phyloP scores from a whole-genome alignment of 2,797 vertebrate species.

The Gymnoscopelus microlampas region DNA sequence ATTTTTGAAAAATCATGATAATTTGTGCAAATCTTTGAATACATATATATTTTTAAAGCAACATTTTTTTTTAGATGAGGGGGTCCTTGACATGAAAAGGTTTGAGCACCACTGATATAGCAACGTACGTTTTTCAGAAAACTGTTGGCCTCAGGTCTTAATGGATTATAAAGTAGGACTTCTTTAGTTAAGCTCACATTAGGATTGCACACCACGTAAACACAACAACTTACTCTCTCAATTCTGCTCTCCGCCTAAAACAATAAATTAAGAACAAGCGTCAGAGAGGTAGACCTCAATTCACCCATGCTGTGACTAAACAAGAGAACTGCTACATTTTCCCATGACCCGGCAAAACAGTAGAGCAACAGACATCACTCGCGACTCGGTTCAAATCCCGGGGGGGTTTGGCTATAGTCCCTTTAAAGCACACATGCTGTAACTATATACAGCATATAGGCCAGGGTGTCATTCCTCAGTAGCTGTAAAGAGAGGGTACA shows the following conservation, averaged over 20 bases:
- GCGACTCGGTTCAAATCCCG: slow-evolving; percentile 32
- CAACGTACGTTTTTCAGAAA: too few species aligned
- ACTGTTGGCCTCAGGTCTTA: too few species aligned
- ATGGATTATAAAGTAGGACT: too few species aligned
- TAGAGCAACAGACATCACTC: slow-evolving; percentile 14
- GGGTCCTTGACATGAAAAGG: too few species aligned
- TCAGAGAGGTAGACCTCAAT: slow-evolving; percentile 3
- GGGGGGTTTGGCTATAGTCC: slow-evolving; percentile 24
- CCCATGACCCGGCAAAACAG: slow-evolving; percentile 56
- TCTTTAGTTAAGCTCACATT: too few species aligned
- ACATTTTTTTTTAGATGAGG: too few species aligned
- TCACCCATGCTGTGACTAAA: not conserved
- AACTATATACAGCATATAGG: slow-evolving; percentile 3
- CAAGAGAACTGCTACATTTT: slow-evolving; percentile 41
- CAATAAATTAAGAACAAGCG: not conserved
- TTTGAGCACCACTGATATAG: too few species aligned
- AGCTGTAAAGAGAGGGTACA: slow-evolving; percentile 4
- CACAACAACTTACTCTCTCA: not conserved
- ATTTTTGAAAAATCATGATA: too few species aligned
- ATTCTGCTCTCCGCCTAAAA: not conserved
- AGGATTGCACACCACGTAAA: too few species aligned
- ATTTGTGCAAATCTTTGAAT: too few species aligned
- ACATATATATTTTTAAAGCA: too few species aligned
- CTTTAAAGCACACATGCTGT: slow-evolving; percentile 15
- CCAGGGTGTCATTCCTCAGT: not conserved